phyloP scores from a whole-genome alignment of 1,140 invertebrate species.

The Heliconius hewitsoni region DNA sequence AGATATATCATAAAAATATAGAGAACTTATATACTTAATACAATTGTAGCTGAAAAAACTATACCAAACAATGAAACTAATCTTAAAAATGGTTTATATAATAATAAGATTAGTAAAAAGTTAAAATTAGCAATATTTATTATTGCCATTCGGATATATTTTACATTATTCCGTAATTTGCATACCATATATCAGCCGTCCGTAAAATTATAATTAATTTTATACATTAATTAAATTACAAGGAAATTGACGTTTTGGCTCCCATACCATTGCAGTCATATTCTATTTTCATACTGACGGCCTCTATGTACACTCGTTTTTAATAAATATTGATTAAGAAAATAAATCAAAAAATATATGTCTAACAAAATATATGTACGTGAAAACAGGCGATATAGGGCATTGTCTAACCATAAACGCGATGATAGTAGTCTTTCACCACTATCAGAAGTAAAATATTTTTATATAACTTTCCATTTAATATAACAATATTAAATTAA shows the following conservation, averaged over 20 bases:
- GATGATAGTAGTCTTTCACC: too few relatives aligned
- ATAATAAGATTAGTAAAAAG: background rate
- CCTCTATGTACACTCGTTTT: background rate
- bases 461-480: too few relatives aligned
- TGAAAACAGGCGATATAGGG: too few relatives aligned
- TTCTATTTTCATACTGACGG: background rate
- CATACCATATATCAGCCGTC: background rate
- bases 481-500: too few relatives aligned
- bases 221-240: slow-evolving; percentile 7
- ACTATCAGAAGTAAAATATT: too few relatives aligned
- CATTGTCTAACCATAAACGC: too few relatives aligned
- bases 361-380: too few relatives aligned
- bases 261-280: background rate
- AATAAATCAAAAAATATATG: too few relatives aligned
- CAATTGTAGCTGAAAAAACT: too few relatives aligned
- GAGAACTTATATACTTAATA: too few relatives aligned
- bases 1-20: too few relatives aligned
- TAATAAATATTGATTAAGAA: background rate
- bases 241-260: slow-evolving; percentile 31
- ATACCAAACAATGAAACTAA: too few relatives aligned
- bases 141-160: background rate
- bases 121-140: background rate
- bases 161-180: background rate
- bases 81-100: background rate
- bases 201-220: slow-evolving; percentile 10